These are phyloP conservation scores for Steinernema khuongi DNA, from an alignment of 1,140 invertebrate species.

Conservation along the genomic window DNA sequence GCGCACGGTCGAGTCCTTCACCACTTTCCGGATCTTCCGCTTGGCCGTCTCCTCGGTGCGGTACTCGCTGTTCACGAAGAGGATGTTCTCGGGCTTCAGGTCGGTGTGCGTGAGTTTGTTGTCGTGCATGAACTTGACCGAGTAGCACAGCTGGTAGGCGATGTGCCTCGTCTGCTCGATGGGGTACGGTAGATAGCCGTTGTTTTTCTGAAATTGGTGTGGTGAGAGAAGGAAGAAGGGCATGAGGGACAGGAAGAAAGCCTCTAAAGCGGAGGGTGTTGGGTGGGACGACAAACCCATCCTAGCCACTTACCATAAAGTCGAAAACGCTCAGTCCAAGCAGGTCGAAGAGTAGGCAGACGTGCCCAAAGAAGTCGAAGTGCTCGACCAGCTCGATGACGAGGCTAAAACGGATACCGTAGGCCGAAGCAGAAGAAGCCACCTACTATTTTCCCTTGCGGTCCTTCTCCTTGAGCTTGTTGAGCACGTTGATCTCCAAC, in stretches of 20 bases:
- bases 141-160: conserved; percentile 90
- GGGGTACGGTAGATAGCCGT: conserved; percentile 95
- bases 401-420: conserved; percentile 63
- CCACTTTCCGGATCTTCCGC: conserved; percentile 51
- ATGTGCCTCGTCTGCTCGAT: conserved; percentile 95
- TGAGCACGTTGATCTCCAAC: conserved; percentile 60
- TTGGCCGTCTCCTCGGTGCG: conserved; percentile 32
- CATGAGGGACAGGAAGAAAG: no score
- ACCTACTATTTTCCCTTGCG: conserved; percentile 50
- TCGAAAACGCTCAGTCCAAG: conserved; percentile 97
- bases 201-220: conserved; percentile 79
- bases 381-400: conserved; percentile 97
- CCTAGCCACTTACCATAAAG: conserved; percentile 77
- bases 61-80: conserved; percentile 74
- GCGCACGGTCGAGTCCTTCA: conserved; percentile 85
- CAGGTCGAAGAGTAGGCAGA: conserved; percentile 99
- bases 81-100: conserved; percentile 97
- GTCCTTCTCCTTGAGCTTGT: not conserved
- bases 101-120: conserved; percentile 98
- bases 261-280: no score
- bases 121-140: conserved; percentile 95
- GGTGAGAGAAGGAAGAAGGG: no score
- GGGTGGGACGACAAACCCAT: not conserved
- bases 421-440: not conserved
- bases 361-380: conserved; percentile 98